Evolutionary conservation across 2,797 vertebrate species (phyloP), one percentile per base, ranked within the genome.

Genomic region (Todus mexicanus): DNA sequence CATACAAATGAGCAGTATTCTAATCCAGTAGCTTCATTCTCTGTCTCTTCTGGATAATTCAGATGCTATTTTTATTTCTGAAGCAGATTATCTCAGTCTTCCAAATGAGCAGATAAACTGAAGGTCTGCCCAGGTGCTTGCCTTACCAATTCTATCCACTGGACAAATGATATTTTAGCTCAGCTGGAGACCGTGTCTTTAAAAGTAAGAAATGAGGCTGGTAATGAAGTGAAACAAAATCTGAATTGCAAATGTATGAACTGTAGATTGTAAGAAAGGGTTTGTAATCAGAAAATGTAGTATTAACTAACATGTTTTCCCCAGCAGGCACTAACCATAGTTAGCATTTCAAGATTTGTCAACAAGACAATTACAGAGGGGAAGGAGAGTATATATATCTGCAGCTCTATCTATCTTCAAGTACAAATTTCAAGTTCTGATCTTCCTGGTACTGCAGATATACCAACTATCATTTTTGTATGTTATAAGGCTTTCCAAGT

Each of bases 41-140:
- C 54, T 84, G 56, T 26, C 73, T 94, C 43, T 66, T 85, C 84
- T 76, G 64, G 65, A 57, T 84, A 93, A 91, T 75, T 87, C 89
- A 47, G 59, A 88, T 15, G 63, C 76, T 95, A 81, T 95, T 96
- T 94, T 89, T 85, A 94, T 66, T 94, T 85, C 78, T 87, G 84
- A 43, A 89, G 86, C 31, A 93, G 81, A 89, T 93, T 87, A 93
- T 54, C 71, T 76, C 29, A 72, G 68, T 75, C 74, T 80, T 89
- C 90, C 90, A 92, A 82, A 68, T 68, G 84, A 73, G 47, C 3
- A 79, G 56, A 74, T 57, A 77, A 12, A 72, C 0, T 69, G 57
- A 85, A 87, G 38, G 45, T 80, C 69, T 89, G 54, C 12, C 48
- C 45, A 95, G 72, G 88, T 92, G 38, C 76, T 84, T 70, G 35